Percentiles rank a stretch among this genome's conserved stretches.
Evolutionary conservation across 2,888 invertebrate species (phyloP).

Genomic region (Embidobia sp.): DNA sequence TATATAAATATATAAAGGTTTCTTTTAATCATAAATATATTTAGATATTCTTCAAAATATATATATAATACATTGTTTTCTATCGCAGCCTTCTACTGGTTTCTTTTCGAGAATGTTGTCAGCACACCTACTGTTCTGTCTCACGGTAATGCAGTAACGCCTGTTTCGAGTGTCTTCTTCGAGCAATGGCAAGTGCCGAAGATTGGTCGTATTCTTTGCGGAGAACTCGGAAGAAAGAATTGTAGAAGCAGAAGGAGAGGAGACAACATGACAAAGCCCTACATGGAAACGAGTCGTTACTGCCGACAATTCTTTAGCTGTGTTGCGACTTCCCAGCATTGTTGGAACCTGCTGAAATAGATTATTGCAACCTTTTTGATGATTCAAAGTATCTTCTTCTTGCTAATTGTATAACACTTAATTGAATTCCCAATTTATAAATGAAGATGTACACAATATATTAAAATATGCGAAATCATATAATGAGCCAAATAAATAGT

Average conservation of each 20-base stretch:
- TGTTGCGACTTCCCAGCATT: slow-evolving; percentile 63
- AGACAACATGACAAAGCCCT: slow-evolving; percentile 62
- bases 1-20: no score
- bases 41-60: no score
- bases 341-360: slow-evolving; percentile 72
- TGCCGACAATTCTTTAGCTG: slow-evolving; percentile 64
- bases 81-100: not conserved
- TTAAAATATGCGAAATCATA: no score
- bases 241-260: slow-evolving; percentile 6
- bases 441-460: no score
- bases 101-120: slow-evolving; percentile 4
- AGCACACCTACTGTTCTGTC: slow-evolving; percentile 30
- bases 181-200: slow-evolving; percentile 42
- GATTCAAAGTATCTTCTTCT: slow-evolving; percentile 69
- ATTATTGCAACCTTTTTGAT: slow-evolving; percentile 68
- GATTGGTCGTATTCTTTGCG: slow-evolving; percentile 42
- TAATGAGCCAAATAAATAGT: no score
- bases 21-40: no score
- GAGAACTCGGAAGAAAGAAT: slow-evolving; percentile 16
- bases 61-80: not conserved
- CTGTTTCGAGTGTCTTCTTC: slow-evolving; percentile 21
- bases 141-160: slow-evolving; percentile 38
- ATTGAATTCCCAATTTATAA: no score
- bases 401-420: slow-evolving; percentile 47
- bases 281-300: slow-evolving; percentile 76